Percentiles rank a stretch among this genome's conserved stretches.
These are phyloP conservation scores for Macrosteles quadrilineatus DNA, from an alignment of 1,140 invertebrate species.

Conservation along the genomic window DNA sequence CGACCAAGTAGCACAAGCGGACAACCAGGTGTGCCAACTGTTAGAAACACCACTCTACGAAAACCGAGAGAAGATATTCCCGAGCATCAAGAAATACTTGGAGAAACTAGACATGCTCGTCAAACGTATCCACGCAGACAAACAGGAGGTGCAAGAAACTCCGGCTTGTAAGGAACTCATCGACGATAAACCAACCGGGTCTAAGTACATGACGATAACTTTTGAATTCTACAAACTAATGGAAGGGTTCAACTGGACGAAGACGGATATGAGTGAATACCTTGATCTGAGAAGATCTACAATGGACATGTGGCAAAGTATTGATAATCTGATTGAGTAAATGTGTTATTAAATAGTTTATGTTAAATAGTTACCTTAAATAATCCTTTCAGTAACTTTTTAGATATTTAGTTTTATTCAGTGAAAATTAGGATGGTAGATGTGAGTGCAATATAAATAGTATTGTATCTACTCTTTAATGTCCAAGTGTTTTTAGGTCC, in stretches of 20 bases:
- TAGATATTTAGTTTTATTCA: no score
- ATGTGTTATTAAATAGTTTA: no score
- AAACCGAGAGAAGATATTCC: not conserved
- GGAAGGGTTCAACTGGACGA: slow-evolving; percentile 4
- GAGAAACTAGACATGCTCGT: not conserved
- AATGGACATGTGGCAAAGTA: not conserved
- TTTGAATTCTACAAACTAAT: not conserved
- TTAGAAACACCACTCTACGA: not conserved
- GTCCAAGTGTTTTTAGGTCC: no score
- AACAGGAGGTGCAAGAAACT: not conserved
- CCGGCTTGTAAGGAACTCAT: not conserved
- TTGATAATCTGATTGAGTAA: not conserved
- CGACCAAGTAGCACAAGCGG: not conserved
- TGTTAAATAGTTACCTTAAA: no score
- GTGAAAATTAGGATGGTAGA: no score
- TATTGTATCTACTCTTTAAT: no score
- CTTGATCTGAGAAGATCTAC: not conserved
- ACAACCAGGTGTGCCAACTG: not conserved
- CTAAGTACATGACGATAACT: slow-evolving; percentile 3
- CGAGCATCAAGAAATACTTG: not conserved
- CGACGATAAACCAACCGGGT: not conserved
- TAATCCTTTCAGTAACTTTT: no score
- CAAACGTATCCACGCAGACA: not conserved
- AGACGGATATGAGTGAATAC: not conserved
- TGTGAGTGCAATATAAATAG: no score